phyloP scores from a whole-genome alignment of 64 coral and sea anemone species.

The Porites lutea region DNA sequence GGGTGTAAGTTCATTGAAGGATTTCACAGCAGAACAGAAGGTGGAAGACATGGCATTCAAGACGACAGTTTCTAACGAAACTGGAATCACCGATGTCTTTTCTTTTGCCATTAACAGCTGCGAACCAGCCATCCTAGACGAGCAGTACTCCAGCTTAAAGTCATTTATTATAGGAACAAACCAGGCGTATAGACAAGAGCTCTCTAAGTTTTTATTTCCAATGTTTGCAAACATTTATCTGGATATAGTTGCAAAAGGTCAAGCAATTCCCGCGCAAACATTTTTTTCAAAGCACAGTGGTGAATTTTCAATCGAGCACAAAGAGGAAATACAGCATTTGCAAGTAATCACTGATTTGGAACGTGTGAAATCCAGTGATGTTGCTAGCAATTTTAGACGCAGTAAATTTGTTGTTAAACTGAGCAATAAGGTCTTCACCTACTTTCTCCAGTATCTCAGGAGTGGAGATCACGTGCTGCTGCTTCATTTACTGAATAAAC shows the following conservation, averaged over 20 bases:
- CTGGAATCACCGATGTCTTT: conserved; percentile 80
- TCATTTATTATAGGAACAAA: conserved; percentile 94
- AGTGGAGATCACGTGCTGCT: conserved; percentile 78
- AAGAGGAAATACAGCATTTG: conserved; percentile 96
- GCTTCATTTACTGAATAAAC: conserved; percentile 89
- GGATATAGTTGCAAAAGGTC: conserved; percentile 86
- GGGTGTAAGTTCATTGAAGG: conserved; percentile 64
- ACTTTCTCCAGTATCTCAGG: conserved; percentile 95
- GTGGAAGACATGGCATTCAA: conserved; percentile 87
- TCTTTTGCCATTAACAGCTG: conserved; percentile 80
- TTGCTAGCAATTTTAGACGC: conserved; percentile 87
- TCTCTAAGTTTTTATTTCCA: conserved; percentile 86
- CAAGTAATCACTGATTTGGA: conserved; percentile 92
- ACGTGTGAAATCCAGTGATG: conserved; percentile 93
- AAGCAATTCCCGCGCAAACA: conserved; percentile 58
- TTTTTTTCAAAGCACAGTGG: conserved; percentile 88
- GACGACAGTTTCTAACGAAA: conserved; percentile 82
- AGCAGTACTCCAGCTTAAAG: conserved; percentile 89
- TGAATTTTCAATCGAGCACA: conserved; percentile 86
- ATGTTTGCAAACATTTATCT: conserved; percentile 96
- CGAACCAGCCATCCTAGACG: conserved; percentile 76
- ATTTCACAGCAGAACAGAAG: conserved; percentile 64
- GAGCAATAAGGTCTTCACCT: conserved; percentile 92
- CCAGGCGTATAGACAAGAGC: conserved; percentile 85
- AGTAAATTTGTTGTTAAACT: conserved; percentile 88